Base-by-base conservation (phyloP, 2,888 invertebrate genomes). In the Erebia ligea region DNA sequence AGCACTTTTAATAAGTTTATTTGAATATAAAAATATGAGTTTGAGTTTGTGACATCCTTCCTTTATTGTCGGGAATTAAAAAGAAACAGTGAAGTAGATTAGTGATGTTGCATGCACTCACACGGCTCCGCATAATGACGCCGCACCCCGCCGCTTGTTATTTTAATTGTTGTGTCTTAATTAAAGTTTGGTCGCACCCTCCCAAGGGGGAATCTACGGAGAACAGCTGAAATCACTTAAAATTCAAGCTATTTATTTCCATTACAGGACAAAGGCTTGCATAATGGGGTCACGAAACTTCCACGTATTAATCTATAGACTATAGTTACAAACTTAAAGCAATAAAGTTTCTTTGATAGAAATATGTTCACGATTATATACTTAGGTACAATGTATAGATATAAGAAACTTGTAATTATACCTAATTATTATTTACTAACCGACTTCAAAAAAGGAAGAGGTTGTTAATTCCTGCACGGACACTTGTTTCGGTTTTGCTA, bases 91-190 rank as follows among this genome's bases (percentile, higher is more conserved):
- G 67, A 74, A 75, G 75, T 77, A 80, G 81, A 84, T 86, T 87
- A 85, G 81, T 78, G 76, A 76, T 76, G 80, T 81, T 82, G 82
- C 84, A 90, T 91, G 90, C 87, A 81, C 76, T 84, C 83, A 79
- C 90, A 89, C 85, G 90, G 82, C 77, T 81, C 81, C 80, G 86
- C 86, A 88, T 87, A 85, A 84, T 87, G 84, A 87, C 83, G 81
- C 80, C 81, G 77, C 81, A 78, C 82, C 67, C 80, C 80, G 79
- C 72, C 80, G 82, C 86, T 86, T 87, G 87, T 89, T 87, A 86
- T 87, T 90, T 90, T 90, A 90, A 90, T 90, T 88, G 88, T 88
- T 87, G 86, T 89, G 86, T 86, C 88, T 89, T 89, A 86, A 90
- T 90, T 89, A 88, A 86, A 85, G 81, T 81, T 82, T 77, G 79